Evolutionary conservation across 1,140 invertebrate genomes (phyloP).

Genomic region (Pectinophora gossypiella): DNA sequence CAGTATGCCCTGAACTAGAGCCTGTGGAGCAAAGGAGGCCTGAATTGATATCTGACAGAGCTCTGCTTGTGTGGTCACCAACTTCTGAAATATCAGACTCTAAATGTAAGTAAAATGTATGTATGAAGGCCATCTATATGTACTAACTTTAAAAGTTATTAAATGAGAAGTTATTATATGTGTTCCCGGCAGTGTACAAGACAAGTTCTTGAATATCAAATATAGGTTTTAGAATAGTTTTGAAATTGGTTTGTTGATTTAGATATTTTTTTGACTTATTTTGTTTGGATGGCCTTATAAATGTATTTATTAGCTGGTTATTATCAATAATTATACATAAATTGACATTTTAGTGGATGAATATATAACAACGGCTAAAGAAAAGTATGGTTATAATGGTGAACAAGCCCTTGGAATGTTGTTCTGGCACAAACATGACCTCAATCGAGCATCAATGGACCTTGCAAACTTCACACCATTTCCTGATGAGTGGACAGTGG

Average conservation of each 20-base stretch:
- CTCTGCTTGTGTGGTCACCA: slow-evolving; percentile 96
- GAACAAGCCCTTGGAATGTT: slow-evolving; percentile 98
- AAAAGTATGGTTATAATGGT: slow-evolving; percentile 98
- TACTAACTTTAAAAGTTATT: too few species aligned
- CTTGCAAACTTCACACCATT: slow-evolving; percentile 98
- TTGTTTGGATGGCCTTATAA: too few species aligned
- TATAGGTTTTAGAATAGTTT: too few species aligned
- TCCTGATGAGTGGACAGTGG: slow-evolving; percentile 98
- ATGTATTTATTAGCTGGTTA: too few species aligned
- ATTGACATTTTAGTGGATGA: slow-evolving; percentile 94
- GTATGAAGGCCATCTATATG: too few species aligned
- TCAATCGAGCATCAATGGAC: slow-evolving; percentile 93
- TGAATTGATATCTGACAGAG: slow-evolving; percentile 85
- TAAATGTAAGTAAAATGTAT: slow-evolving; percentile 85
- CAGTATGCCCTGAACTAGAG: slow-evolving; percentile 88
- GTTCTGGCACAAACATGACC: slow-evolving; percentile 98
- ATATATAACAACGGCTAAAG: slow-evolving; percentile 95
- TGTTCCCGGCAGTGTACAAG: too few species aligned
- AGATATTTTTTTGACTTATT: too few species aligned
- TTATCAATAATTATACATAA: too few species aligned
- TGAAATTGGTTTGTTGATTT: too few species aligned
- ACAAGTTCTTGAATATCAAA: too few species aligned
- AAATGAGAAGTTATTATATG: too few species aligned
- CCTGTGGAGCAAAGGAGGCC: slow-evolving; percentile 78
- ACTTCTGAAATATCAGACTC: slow-evolving; percentile 89